Evolutionary conservation across 2,888 invertebrate species (phyloP).

Genomic region (Pteria penguin): DNA sequence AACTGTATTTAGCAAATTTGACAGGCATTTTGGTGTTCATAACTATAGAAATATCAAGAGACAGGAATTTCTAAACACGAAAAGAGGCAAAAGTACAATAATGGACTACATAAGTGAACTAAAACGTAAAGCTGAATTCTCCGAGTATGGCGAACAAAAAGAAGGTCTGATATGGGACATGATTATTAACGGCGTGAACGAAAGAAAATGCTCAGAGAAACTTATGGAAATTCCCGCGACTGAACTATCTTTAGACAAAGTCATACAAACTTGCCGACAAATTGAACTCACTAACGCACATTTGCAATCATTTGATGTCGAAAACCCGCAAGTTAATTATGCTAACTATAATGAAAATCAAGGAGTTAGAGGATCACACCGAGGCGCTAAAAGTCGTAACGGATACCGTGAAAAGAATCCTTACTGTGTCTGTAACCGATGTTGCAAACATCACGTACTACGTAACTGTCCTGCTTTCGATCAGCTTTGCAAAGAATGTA

Average conservation of each 20-base stretch:
- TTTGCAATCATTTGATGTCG: not conserved
- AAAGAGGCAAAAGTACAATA: slow-evolving; percentile 27
- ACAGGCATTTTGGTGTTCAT: slow-evolving; percentile 49
- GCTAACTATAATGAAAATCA: not conserved
- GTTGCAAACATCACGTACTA: no score
- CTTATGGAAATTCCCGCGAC: slow-evolving; percentile 39
- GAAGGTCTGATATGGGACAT: slow-evolving; percentile 46
- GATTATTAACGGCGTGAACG: slow-evolving; percentile 44
- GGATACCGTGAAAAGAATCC: no score
- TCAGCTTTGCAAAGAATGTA: no score
- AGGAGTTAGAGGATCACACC: no score
- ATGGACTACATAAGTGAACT: slow-evolving; percentile 45
- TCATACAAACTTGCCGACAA: slow-evolving; percentile 40
- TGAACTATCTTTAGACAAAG: slow-evolving; percentile 34
- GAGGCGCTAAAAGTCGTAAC: no score
- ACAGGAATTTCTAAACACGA: slow-evolving; percentile 46
- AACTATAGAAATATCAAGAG: slow-evolving; percentile 45
- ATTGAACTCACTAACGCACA: slow-evolving; percentile 15
- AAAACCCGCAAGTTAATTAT: not conserved
- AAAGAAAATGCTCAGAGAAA: slow-evolving; percentile 37
- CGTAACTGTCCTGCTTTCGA: no score
- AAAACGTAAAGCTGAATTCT: slow-evolving; percentile 40
- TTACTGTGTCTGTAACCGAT: no score
- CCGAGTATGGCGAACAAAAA: slow-evolving; percentile 44
- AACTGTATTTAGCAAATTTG: slow-evolving; percentile 44